A percentile compares a stretch with the other conserved stretches of the same genome.
These are phyloP conservation scores for Meloidogyne exigua DNA, from an alignment of 1,140 invertebrate species.

Conservation along the genomic window DNA sequence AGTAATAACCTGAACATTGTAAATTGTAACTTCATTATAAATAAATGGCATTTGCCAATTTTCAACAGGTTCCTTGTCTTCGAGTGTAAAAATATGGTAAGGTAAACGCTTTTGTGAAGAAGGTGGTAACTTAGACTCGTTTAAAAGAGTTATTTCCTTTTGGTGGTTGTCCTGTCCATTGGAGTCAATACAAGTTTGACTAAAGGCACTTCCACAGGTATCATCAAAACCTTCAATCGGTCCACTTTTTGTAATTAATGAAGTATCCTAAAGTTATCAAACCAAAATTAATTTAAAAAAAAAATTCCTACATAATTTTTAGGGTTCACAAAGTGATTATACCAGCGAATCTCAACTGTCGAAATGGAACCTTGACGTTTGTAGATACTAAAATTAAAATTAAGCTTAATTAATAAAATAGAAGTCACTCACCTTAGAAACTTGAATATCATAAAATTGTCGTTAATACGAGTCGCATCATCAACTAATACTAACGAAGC, in stretches of 20 bases:
- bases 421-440: conserved; percentile 27
- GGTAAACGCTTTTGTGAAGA: conserved; percentile 22
- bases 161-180: neutral
- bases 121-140: conserved; percentile 7
- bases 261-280: neutral
- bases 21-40: conserved; percentile 37
- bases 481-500: neutral
- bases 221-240: conserved; percentile 10
- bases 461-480: conserved; percentile 10
- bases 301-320: neutral
- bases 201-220: neutral
- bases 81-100: conserved; percentile 27
- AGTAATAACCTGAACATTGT: conserved; percentile 28
- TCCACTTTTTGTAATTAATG: neutral
- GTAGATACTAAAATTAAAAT: conserved; percentile 21
- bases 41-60: conserved; percentile 25
- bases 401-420: neutral
- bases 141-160: conserved; percentile 8
- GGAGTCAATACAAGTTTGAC: neutral
- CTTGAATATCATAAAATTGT: conserved; percentile 13
- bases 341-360: conserved; percentile 30
- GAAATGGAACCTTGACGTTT: conserved; percentile 11
- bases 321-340: conserved; percentile 19
- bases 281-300: neutral
- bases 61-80: conserved; percentile 16